A percentile compares a stretch with the other conserved stretches of the same genome.
phyloP scores from a whole-genome alignment of 2,797 vertebrate species.

The Lagocephalus sceleratus region DNA sequence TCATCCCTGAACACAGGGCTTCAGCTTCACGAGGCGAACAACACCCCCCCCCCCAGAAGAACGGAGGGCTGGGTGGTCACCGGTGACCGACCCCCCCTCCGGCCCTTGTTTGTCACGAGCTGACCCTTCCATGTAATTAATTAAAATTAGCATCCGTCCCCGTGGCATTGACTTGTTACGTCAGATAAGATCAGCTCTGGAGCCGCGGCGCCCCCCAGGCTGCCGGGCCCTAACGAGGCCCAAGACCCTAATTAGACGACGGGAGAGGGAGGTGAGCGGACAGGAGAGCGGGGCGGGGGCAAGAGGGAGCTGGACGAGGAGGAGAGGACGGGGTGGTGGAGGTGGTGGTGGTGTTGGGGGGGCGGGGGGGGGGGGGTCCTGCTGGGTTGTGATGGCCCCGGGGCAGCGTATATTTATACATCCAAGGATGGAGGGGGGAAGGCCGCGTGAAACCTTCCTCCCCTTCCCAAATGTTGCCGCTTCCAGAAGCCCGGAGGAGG shows the following conservation, averaged over 20 bases:
- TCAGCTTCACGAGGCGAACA: slow-evolving; percentile 41
- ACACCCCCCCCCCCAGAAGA: slow-evolving; percentile 45
- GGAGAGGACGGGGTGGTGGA: neutral
- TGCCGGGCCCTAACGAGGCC: slow-evolving; percentile 74
- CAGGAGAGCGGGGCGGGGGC: neutral
- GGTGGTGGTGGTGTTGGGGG: too few species aligned
- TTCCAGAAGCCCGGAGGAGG: too few species aligned
- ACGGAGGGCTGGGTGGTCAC: slow-evolving; percentile 44
- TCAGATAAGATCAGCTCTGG: slow-evolving; percentile 81
- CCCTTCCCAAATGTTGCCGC: slow-evolving; percentile 3
- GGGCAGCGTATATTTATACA: slow-evolving; percentile 71
- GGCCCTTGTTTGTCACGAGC: slow-evolving; percentile 70
- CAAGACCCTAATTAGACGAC: slow-evolving; percentile 79
- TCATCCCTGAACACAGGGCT: slow-evolving; percentile 22
- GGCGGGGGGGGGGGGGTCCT: slow-evolving; percentile 64
- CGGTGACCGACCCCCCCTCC: slow-evolving; percentile 47
- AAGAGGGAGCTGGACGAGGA: neutral
- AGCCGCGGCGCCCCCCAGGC: slow-evolving; percentile 62
- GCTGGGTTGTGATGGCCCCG: slow-evolving; percentile 66
- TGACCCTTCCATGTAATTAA: slow-evolving; percentile 81
- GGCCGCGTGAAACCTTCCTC: slow-evolving; percentile 34
- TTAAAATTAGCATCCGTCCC: slow-evolving; percentile 83
- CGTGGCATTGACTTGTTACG: slow-evolving; percentile 81
- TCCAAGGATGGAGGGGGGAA: slow-evolving; percentile 46
- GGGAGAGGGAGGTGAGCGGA: slow-evolving; percentile 35